Percentiles rank a stretch among this genome's conserved stretches.
Evolutionary conservation across 2,113 vertebrate species (phyloP).

Genomic region (Urocynchramus pylzowi): DNA sequence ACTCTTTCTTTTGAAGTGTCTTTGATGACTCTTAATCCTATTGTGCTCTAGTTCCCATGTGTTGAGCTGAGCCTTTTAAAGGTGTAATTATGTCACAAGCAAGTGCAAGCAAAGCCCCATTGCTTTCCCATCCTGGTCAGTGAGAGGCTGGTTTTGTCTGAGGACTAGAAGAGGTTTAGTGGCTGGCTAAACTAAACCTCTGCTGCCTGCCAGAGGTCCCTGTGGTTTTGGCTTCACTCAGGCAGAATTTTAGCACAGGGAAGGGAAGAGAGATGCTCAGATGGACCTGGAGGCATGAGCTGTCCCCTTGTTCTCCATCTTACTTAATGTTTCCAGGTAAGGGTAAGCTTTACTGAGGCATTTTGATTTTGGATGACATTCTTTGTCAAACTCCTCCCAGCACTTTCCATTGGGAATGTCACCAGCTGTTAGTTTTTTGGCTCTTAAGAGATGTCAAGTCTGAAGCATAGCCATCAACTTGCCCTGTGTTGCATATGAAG

Average conservation of each 20-base stretch:
- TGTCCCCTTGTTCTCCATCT: neutral
- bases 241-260: neutral
- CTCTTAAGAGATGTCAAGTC: neutral
- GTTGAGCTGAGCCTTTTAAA: neutral
- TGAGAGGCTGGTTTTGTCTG: neutral
- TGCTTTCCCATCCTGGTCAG: neutral
- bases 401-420: neutral
- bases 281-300: neutral
- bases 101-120: neutral
- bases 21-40: neutral
- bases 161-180: neutral
- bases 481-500: neutral
- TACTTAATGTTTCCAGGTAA: neutral
- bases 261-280: neutral
- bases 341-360: neutral
- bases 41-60: neutral
- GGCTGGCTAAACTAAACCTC: fast-evolving
- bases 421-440: neutral
- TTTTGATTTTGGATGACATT: neutral
- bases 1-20: neutral
- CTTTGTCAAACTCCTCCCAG: neutral
- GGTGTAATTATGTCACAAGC: neutral
- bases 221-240: neutral
- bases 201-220: neutral
- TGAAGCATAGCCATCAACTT: neutral